Evolutionary conservation across 1,140 invertebrate genomes (phyloP), one percentile per base, ranked within the genome.

Genomic region (Andricus grossulariae): DNA sequence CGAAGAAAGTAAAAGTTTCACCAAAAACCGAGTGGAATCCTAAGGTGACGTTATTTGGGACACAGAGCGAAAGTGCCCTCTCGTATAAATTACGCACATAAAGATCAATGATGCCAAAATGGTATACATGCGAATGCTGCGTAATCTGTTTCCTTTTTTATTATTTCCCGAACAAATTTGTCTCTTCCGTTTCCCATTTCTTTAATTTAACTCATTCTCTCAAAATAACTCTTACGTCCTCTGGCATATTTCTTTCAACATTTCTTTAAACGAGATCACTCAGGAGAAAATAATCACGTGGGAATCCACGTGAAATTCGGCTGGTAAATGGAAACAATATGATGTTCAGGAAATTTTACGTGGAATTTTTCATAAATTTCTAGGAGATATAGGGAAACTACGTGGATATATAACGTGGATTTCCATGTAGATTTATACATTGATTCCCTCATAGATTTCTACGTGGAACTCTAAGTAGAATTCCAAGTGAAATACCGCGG

Each of bases 11-110:
- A 75, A 57, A 60, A 66, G 73, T 60, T 75, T 21, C 57, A 66
- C 60, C 73, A 66, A 50, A 66, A 66, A 75, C 73, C 55, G 73
- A 55, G 25, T 66, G 60, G 60, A 66, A 66, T 66, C n/a, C 60
- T 66, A 66, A 66, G 60, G 60, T 66, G 60, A 66, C 60, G 60
- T 66, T 66, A 66, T 66, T 66, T 66, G 60, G 60, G 60, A 66
- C 60, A 66, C 60, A 39, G 60, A 66, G 60, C 60, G 60, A 66
- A 66, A 66, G 60, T 66, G 60, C 60, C 60, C 60, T 66, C 60
- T 39, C 60, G 60, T 39, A 66, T 66, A 66, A 66, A 66, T 66
- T 45, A 15, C 11, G 32, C 32, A 66, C 60, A 45, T 45, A 66
- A 32, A 66, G 15, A 54, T 18, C 16, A 10, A n/a, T n/a, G 13